Evolutionary conservation across 2,113 vertebrate species (phyloP).

Genomic region (Menura novaehollandiae): DNA sequence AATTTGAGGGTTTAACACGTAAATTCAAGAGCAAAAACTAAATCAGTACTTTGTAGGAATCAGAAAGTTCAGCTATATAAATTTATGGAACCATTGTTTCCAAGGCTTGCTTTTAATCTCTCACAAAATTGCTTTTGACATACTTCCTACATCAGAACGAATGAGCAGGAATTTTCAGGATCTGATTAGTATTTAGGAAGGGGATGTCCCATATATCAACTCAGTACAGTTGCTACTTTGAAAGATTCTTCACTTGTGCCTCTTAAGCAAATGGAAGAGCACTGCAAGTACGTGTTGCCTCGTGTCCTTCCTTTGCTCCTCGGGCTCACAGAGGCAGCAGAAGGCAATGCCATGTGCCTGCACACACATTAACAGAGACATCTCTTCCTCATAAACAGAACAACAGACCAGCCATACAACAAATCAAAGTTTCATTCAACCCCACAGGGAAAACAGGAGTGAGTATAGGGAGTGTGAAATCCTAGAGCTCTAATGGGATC

Average conservation of each 20-base stretch:
- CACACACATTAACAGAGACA: background rate
- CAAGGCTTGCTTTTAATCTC: background rate
- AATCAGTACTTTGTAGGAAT: background rate
- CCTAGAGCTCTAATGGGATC: background rate
- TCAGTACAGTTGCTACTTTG: background rate
- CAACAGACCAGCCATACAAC: background rate
- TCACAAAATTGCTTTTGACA: background rate
- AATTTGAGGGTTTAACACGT: conserved; percentile 30
- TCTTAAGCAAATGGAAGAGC: background rate
- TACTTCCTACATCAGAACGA: background rate
- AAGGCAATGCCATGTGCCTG: background rate
- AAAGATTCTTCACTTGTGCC: background rate
- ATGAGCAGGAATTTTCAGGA: background rate
- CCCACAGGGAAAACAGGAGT: background rate
- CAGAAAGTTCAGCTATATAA: background rate
- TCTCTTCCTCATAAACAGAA: background rate
- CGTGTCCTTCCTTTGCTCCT: background rate
- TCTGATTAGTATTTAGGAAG: background rate
- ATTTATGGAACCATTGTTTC: background rate
- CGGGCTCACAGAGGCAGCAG: background rate
- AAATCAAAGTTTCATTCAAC: background rate
- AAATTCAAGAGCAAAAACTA: conserved; percentile 26
- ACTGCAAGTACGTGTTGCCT: background rate
- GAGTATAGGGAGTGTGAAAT: background rate
- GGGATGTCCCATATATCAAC: background rate